phyloP scores from a whole-genome alignment of 2,797 vertebrate species.

The Champsocephalus gunnari region DNA sequence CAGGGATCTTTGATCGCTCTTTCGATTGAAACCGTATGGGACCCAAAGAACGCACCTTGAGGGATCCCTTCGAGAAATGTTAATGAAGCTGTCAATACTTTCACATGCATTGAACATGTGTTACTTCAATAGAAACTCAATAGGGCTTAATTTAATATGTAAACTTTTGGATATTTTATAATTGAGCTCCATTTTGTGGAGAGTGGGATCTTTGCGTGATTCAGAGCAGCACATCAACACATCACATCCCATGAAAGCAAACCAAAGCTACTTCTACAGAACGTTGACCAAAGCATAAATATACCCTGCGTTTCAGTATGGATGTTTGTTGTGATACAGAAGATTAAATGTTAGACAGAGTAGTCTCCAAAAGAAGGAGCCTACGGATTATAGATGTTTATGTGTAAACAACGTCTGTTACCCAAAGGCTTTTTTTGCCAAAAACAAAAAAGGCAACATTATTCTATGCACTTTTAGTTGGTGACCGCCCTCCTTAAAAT shows the following conservation, averaged over 20 bases:
- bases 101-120: neutral
- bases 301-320: neutral
- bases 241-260: neutral
- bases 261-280: neutral
- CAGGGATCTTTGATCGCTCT: constrained; percentile 47
- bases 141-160: constrained; percentile 1
- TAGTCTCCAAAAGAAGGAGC: neutral
- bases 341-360: neutral
- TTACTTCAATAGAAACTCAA: neutral
- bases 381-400: neutral
- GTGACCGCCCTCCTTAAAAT: neutral
- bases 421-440: neutral
- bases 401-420: neutral
- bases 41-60: constrained; percentile 23
- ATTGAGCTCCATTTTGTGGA: neutral
- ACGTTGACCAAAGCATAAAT: constrained; percentile 8
- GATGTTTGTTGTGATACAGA: neutral
- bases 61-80: constrained; percentile 16
- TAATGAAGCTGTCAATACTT: neutral
- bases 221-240: neutral
- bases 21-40: neutral
- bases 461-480: neutral
- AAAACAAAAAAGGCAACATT: neutral
- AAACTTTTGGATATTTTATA: neutral
- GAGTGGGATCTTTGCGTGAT: neutral